These are phyloP conservation scores for Agapornis roseicollis DNA, from an alignment of 2,113 vertebrate genomes.

Conservation along the genomic window DNA sequence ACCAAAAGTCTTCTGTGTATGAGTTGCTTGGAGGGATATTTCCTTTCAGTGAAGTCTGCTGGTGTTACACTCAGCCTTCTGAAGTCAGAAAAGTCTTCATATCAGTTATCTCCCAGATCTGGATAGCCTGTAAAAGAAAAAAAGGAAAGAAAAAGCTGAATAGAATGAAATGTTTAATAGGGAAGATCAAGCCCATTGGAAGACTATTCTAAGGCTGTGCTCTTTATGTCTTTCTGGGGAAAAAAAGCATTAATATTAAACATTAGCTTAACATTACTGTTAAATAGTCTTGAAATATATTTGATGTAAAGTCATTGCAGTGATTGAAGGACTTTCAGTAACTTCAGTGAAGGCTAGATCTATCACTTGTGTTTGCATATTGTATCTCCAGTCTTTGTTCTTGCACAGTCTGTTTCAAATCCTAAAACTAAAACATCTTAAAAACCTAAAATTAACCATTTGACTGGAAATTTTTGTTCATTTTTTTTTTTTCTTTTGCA, in stretches of 20 bases:
- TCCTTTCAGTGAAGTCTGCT: not conserved
- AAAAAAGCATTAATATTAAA: constrained; percentile 16
- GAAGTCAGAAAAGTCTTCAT: constrained; percentile 36
- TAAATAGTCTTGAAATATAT: constrained; percentile 17
- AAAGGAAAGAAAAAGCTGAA: constrained; percentile 47
- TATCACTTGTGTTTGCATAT: not conserved
- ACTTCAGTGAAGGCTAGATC: not conserved
- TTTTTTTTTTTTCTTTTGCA: not conserved
- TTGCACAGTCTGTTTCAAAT: not conserved
- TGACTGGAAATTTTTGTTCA: not conserved
- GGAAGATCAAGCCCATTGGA: not conserved
- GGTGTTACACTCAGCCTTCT: not conserved
- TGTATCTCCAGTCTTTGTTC: not conserved
- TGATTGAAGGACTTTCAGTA: not conserved
- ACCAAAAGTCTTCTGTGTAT: not conserved
- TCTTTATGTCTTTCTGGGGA: not conserved
- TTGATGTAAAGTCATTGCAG: not conserved
- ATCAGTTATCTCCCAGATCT: constrained; percentile 23
- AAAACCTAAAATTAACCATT: not conserved
- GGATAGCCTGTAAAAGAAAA: constrained; percentile 53
- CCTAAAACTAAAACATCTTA: not conserved
- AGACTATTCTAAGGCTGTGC: not conserved
- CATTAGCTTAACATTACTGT: not conserved
- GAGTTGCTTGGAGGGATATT: not conserved
- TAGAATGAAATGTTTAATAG: not conserved